Conservation (phyloP, 37 sponge, comb jelly and placozoan genomes). For the Ianthella basta region DNA sequence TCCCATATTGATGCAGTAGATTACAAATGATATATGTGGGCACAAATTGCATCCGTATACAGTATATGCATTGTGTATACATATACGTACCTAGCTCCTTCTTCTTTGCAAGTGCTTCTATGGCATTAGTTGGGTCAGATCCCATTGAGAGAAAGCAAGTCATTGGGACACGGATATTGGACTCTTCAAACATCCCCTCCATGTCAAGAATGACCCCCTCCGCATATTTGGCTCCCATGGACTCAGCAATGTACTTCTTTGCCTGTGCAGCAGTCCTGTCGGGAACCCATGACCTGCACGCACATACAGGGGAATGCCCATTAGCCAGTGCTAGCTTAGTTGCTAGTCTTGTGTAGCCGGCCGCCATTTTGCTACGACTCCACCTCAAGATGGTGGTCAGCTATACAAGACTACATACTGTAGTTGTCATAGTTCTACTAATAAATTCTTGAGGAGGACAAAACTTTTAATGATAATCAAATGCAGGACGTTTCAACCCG, state of each 20-base stretch:
- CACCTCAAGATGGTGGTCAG: too few relatives aligned
- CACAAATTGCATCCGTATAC: background rate
- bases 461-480: too few relatives aligned
- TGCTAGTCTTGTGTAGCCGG: too few relatives aligned
- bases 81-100: conserved; percentile 60
- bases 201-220: conserved; percentile 98
- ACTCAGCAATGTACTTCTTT: conserved; percentile 90
- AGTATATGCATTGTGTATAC: background rate
- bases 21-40: too few relatives aligned
- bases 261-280: conserved; percentile 96
- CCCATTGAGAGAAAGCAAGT: conserved; percentile 97
- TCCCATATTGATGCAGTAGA: too few relatives aligned
- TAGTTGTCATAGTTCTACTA: too few relatives aligned
- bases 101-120: conserved; percentile 91
- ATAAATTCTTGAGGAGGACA: too few relatives aligned
- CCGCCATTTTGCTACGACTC: too few relatives aligned
- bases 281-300: conserved; percentile 87
- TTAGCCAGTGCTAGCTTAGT: too few relatives aligned
- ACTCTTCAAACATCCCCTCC: conserved; percentile 93
- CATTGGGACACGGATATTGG: conserved; percentile 86
- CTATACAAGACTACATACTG: too few relatives aligned
- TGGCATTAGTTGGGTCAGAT: conserved; percentile 95
- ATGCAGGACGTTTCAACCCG: too few relatives aligned
- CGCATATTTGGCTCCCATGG: conserved; percentile 94
- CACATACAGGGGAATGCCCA: too few relatives aligned